Evolutionary conservation across 1,140 invertebrate genomes (phyloP).

Genomic region (Artemia franciscana): DNA sequence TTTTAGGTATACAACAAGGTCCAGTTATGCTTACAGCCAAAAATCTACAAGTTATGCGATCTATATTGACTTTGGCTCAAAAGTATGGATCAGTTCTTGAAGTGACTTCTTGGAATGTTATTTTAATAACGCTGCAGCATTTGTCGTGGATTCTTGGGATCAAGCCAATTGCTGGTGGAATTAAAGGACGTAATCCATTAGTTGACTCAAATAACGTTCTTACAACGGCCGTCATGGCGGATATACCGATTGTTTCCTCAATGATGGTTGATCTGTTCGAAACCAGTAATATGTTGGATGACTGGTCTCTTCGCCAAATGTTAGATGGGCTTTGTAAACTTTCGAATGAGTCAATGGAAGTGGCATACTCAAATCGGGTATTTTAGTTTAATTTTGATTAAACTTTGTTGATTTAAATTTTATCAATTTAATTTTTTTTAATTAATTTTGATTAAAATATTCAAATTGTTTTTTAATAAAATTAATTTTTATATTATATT

Average conservation of each 20-base stretch:
- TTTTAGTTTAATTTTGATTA: constrained; percentile 15
- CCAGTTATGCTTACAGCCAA: constrained; percentile 95
- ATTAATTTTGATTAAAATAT: background rate
- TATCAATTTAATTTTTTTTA: background rate
- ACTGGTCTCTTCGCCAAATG: constrained; percentile 81
- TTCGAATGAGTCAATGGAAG: constrained; percentile 87
- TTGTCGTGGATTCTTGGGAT: constrained; percentile 92
- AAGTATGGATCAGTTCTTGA: constrained; percentile 76
- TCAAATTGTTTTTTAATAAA: background rate
- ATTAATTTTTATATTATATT: background rate
- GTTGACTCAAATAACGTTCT: constrained; percentile 55
- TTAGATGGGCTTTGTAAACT: constrained; percentile 91
- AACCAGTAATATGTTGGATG: constrained; percentile 75
- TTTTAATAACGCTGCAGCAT: constrained; percentile 79
- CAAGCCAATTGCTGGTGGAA: constrained; percentile 72
- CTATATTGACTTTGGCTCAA: constrained; percentile 64
- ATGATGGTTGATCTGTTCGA: constrained; percentile 85
- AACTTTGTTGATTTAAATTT: background rate
- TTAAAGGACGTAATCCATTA: constrained; percentile 45
- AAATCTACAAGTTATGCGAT: constrained; percentile 86
- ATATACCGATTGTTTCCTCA: constrained; percentile 70
- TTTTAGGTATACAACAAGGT: constrained; percentile 47
- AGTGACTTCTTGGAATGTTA: constrained; percentile 82
- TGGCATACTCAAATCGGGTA: constrained; percentile 78
- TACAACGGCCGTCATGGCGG: constrained; percentile 84